Base-by-base conservation (phyloP, 2,113 vertebrate species). In the Rhadina sibilatrix region DNA sequence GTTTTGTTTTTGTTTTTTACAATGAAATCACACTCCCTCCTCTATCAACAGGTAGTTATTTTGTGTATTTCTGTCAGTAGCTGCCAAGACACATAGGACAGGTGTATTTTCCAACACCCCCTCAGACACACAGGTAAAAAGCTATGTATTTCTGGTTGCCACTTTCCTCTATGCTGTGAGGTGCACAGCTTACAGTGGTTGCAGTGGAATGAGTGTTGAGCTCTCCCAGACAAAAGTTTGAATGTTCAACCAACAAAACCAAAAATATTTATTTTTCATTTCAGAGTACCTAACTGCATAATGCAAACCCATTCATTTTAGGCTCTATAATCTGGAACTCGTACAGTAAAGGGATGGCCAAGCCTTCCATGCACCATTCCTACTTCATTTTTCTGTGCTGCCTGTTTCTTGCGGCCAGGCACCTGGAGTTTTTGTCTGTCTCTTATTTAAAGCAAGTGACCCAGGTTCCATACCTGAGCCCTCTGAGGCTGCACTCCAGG, bases 401-500 rank as follows among this genome's bases (percentile, higher is more conserved):
- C 12, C 42, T 77, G 1, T 53, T 80, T 31, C n/a, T 89, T 76
- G 28, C 31, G 79, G 37, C 17, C 44, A 80, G 65, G n/a, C 25
- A 53, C 28, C 54, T 65, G 57, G 53, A 66, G 15, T 50, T 78
- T 88, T 14, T 72, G 15, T 77, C 46, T 84, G 44, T 57, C 44
- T 82, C 60, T 92, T 91, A 83, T 87, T 93, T 94, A 92, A 96
- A 94, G 80, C 47, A 85, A 90, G 64, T 42, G 56, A 69, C 59
- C 90, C 46, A 15, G 18, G 40, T 78, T 92, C 60, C 80, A 24
- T 90, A 89, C 83, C 77, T 93, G 56, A 74, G 40, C 75, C 64
- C 86, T 97, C 94, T 91, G 92, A 97, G 96, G 66, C 94, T 85
- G 79, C 84, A 74, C 87, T 97, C 94, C 53, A 89, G 68, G 60